These are phyloP conservation scores for Elanoides forficatus DNA, from an alignment of 2,113 vertebrate genomes.

Conservation along the genomic window DNA sequence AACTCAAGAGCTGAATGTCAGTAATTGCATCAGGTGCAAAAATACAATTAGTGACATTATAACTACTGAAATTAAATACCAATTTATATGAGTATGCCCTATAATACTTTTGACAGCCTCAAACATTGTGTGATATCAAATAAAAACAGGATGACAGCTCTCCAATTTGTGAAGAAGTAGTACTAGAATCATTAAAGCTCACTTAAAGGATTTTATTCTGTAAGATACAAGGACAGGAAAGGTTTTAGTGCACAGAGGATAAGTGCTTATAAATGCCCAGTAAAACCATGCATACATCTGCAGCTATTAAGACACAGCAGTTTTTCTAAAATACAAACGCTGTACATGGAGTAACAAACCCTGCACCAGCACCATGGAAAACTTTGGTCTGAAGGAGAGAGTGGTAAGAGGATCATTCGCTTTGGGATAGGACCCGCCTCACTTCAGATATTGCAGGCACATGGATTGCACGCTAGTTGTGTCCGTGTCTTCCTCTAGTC, in stretches of 20 bases:
- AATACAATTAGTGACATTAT: slow-evolving; percentile 1
- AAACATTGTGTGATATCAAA: neutral
- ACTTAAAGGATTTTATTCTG: neutral
- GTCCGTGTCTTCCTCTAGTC: neutral
- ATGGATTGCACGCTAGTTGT: neutral
- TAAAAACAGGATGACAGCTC: neutral
- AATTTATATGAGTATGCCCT: neutral
- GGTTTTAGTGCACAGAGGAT: neutral
- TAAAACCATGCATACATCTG: neutral
- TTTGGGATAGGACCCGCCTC: neutral
- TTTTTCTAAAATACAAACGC: neutral
- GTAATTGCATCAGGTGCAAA: slow-evolving; percentile 6
- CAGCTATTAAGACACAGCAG: neutral
- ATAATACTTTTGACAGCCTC: neutral
- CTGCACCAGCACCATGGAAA: neutral
- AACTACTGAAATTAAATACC: slow-evolving; percentile 24
- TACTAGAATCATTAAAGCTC: neutral
- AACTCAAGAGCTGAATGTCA: neutral
- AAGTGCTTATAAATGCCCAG: neutral
- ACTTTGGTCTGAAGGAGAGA: neutral
- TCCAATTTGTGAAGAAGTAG: neutral
- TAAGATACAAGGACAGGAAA: neutral
- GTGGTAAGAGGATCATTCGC: neutral
- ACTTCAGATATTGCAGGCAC: neutral
- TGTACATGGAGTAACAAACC: neutral